Conservation (phyloP, 2,888 invertebrate species). For the Orgyia antiqua region DNA sequence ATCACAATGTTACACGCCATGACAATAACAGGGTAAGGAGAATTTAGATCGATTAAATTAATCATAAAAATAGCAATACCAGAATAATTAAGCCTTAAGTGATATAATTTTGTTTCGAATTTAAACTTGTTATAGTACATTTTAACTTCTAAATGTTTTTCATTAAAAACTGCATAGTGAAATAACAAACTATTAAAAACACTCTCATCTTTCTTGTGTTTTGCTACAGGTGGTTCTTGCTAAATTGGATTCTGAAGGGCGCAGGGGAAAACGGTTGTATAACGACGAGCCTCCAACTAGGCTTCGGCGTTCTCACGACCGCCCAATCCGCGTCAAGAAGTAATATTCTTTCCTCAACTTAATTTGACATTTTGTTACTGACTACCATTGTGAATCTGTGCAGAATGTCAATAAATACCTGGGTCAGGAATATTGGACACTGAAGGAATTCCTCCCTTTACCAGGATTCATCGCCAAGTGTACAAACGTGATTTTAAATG, state of each 20-base stretch:
- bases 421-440: too few species aligned
- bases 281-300: constrained; percentile 59
- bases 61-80: too few species aligned
- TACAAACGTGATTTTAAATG: neutral
- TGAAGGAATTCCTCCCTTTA: neutral
- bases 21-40: constrained; percentile 44
- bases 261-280: constrained; percentile 43
- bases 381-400: constrained; percentile 1
- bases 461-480: neutral
- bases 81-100: too few species aligned
- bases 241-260: constrained; percentile 42
- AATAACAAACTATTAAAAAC: too few species aligned
- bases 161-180: too few species aligned
- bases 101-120: too few species aligned
- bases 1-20: constrained; percentile 21
- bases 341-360: constrained; percentile 15
- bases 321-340: constrained; percentile 34
- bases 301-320: constrained; percentile 47
- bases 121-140: too few species aligned
- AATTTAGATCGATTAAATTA: neutral
- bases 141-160: too few species aligned
- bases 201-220: too few species aligned
- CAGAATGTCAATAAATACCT: constrained; percentile 24
- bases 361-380: constrained; percentile 17
- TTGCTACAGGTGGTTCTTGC: too few species aligned